Conservation (phyloP, 2,888 invertebrate species). For the Andrena dorsata region DNA sequence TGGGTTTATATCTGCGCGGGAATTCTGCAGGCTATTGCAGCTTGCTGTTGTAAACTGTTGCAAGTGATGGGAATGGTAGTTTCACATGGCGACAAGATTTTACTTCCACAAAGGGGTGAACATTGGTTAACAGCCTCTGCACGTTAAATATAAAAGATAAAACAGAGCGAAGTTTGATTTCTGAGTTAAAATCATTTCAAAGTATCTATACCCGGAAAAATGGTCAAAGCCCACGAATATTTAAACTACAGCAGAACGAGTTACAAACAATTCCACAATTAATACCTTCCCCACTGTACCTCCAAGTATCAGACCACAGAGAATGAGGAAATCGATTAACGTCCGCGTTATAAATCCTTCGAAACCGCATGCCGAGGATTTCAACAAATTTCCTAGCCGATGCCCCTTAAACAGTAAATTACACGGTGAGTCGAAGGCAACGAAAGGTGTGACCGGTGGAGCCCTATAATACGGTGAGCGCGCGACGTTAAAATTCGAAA, state of each 20-base stretch:
- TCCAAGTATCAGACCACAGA: background rate
- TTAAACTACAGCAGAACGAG: no score
- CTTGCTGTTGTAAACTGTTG: no score
- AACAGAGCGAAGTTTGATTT: no score
- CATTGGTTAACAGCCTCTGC: no score
- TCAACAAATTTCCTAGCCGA: background rate
- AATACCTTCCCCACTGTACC: background rate
- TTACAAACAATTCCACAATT: background rate
- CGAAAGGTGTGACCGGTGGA: slow-evolving; percentile 71
- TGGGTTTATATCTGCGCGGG: background rate
- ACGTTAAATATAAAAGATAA: no score
- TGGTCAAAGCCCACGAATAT: no score
- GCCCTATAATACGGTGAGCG: slow-evolving; percentile 41
- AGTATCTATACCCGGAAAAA: no score
- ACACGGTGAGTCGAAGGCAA: slow-evolving; percentile 62
- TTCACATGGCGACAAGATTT: no score
- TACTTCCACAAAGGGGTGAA: no score
- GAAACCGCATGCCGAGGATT: slow-evolving; percentile 7
- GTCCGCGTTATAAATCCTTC: background rate
- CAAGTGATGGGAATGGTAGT: no score
- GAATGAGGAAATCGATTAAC: slow-evolving; percentile 6
- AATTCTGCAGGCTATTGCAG: no score
- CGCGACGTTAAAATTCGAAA: slow-evolving; percentile 63
- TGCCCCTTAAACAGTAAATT: slow-evolving; percentile 64
- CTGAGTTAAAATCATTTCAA: no score